These are phyloP conservation scores for Torymus tubicola DNA, from an alignment of 2,888 invertebrate genomes.

Conservation along the genomic window DNA sequence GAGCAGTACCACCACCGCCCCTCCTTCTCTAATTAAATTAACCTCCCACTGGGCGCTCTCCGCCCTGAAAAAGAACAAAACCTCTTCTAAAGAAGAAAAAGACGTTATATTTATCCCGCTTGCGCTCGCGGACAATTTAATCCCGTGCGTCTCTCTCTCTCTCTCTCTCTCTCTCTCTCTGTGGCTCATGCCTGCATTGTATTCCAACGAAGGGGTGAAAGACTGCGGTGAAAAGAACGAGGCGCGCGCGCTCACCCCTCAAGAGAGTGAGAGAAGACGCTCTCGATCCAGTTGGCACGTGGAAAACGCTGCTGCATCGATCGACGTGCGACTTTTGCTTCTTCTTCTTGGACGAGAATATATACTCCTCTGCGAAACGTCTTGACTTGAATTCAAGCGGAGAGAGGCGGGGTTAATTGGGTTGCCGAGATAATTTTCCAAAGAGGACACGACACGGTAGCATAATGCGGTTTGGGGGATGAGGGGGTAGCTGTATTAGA, in stretches of 20 bases:
- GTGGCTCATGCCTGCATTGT: conserved; percentile 18
- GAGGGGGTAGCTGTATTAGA: too few species aligned
- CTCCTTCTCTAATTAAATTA: conserved; percentile 15
- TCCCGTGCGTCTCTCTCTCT: too few species aligned
- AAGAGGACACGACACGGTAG: too few species aligned
- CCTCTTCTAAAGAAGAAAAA: not conserved
- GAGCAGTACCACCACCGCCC: too few species aligned
- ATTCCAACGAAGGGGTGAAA: conserved; percentile 1
- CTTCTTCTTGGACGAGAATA: too few species aligned
- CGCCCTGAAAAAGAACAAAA: not conserved
- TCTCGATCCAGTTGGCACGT: conserved; percentile 61
- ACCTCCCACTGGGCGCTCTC: not conserved
- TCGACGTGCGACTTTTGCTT: not conserved
- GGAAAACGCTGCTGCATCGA: conserved; percentile 51
- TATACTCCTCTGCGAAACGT: too few species aligned
- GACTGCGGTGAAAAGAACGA: not conserved
- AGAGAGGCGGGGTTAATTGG: conserved; percentile 5
- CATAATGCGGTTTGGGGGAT: conserved; percentile 13
- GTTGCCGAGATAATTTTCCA: not conserved
- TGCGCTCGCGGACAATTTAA: conserved; percentile 43
- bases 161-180: too few species aligned
- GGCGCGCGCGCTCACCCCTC: too few species aligned
- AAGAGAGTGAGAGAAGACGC: not conserved
- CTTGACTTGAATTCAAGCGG: too few species aligned
- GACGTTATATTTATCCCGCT: conserved; percentile 41